Conservation (phyloP, 35 echinoderm and acorn worm species). For the Heliocidaris tuberculata region DNA sequence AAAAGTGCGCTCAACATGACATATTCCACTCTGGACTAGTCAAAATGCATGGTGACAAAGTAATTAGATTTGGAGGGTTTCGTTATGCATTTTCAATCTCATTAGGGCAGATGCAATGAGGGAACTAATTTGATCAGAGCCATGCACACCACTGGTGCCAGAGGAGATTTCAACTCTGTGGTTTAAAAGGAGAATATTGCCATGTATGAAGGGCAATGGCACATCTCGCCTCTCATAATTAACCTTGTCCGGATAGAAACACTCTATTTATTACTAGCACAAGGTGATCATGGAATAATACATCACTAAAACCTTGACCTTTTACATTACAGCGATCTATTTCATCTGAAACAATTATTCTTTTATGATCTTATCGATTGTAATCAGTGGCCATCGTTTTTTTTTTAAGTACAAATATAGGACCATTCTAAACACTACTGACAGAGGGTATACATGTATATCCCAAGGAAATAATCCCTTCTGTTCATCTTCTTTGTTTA, state of each 20-base stretch:
- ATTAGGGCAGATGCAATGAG: background rate
- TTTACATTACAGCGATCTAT: too few relatives aligned
- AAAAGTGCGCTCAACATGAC: background rate
- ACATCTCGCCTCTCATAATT: background rate
- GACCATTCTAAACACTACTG: too few relatives aligned
- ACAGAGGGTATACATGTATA: too few relatives aligned
- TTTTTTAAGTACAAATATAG: too few relatives aligned
- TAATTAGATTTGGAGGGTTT: background rate
- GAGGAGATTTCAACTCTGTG: background rate
- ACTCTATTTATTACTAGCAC: background rate
- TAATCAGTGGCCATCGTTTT: too few relatives aligned
- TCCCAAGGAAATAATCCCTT: too few relatives aligned
- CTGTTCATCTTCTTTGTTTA: too few relatives aligned
- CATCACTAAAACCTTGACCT: too few relatives aligned
- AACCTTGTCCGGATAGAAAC: background rate
- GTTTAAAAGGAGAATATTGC: background rate
- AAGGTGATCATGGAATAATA: too few relatives aligned
- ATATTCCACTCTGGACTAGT: background rate
- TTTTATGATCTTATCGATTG: too few relatives aligned
- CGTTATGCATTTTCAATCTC: slow-evolving; percentile 5
- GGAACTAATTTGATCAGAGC: background rate
- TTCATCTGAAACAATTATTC: too few relatives aligned
- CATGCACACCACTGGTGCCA: background rate
- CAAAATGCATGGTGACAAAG: background rate
- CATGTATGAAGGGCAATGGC: background rate